Conservation (phyloP, 2,888 invertebrate species). For the Drosophila acutilabella region DNA sequence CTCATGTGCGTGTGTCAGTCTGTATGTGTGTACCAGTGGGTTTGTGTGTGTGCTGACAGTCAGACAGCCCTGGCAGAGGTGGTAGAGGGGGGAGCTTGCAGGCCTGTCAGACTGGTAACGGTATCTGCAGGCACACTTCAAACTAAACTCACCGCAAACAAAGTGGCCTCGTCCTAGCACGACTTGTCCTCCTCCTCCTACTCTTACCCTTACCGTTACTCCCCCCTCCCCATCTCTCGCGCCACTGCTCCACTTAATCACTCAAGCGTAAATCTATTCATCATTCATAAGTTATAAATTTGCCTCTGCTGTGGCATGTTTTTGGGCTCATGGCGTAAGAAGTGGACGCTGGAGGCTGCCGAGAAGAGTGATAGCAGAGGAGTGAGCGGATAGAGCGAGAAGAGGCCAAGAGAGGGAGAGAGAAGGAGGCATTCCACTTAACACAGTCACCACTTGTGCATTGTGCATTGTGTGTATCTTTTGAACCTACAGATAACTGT, state of each 20-base stretch:
- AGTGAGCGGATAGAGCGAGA: neutral
- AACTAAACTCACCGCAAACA: conserved; percentile 81
- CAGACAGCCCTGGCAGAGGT: conserved; percentile 11
- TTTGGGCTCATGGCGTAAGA: conserved; percentile 67
- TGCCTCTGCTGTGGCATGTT: conserved; percentile 69
- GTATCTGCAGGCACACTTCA: conserved; percentile 76
- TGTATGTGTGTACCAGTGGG: neutral
- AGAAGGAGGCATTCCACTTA: conserved; percentile 1
- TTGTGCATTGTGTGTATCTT: conserved; percentile 50
- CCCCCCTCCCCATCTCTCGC: neutral
- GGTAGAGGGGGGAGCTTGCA: conserved; percentile 1
- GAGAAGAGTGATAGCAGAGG: neutral
- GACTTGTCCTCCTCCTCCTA: conserved; percentile 21
- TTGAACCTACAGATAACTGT: neutral
- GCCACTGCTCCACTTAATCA: conserved; percentile 79
- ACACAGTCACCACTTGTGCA: conserved; percentile 53
- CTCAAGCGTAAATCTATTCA: conserved; percentile 82
- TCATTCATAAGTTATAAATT: conserved; percentile 82
- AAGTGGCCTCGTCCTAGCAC: conserved; percentile 74
- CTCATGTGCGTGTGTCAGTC: conserved; percentile 8
- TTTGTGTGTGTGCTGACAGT: conserved; percentile 26
- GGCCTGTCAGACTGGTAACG: conserved; percentile 56
- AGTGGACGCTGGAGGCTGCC: conserved; percentile 44
- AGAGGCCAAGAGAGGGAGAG: neutral
- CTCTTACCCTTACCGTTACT: conserved; percentile 5